Percentiles rank a stretch among this genome's conserved stretches.
Conservation (phyloP, 1,140 invertebrate genomes). For the Drosophila navojoa region DNA sequence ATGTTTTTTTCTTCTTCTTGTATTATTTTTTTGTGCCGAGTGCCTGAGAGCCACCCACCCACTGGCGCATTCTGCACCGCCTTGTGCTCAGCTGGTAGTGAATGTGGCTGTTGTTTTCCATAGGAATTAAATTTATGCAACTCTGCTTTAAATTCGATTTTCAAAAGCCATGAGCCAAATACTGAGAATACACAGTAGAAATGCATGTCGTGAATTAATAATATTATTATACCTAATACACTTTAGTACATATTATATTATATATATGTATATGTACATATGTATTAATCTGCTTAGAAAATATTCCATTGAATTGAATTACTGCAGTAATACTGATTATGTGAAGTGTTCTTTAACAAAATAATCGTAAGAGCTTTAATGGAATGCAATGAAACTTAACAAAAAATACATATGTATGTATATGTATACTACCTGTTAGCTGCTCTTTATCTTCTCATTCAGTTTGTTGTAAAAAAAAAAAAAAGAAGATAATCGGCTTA, state of each 20-base stretch:
- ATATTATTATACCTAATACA: background rate
- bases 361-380: background rate
- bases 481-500: constrained; percentile 9
- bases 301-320: background rate
- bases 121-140: constrained; percentile 36
- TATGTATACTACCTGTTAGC: background rate
- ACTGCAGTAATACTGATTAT: background rate
- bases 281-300: background rate
- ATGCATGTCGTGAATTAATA: constrained; percentile 6
- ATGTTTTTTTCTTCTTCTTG: constrained; percentile 18
- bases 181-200: constrained; percentile 11
- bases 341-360: background rate
- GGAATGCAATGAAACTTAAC: background rate
- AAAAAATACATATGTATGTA: background rate
- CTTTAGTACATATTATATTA: background rate
- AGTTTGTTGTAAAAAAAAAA: constrained; percentile 4
- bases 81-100: constrained; percentile 37
- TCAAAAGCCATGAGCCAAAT: constrained; percentile 28
- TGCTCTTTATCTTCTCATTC: background rate
- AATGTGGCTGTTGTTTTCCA: constrained; percentile 18
- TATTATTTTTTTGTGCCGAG: constrained; percentile 35
- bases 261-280: background rate
- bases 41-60: constrained; percentile 37
- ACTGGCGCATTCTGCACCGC: constrained; percentile 45
- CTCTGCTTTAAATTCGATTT: constrained; percentile 26